Base-by-base conservation (phyloP, 2,797 vertebrate genomes). In the Notolabrus celidotus region DNA sequence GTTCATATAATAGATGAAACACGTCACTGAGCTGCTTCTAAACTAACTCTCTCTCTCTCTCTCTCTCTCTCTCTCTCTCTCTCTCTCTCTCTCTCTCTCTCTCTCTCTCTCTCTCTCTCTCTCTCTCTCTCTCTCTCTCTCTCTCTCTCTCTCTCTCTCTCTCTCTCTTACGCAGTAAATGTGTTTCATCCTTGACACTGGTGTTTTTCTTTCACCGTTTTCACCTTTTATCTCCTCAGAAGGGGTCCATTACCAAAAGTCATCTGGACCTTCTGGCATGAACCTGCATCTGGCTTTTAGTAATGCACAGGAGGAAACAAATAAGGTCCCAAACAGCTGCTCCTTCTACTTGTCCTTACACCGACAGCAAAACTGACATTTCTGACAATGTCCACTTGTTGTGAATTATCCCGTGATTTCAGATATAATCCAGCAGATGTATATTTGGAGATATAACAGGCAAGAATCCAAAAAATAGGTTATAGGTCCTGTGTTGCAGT, bases 211-310 rank as follows among this genome's bases (percentile, higher is more conserved):
- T 33, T 27, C 5, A 50, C 2, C n/a, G n/a, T 14, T 65, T 71
- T 55, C 77, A 87, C 80, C 80, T 86, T 82, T 77, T 52, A 19
- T 59, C 71, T 78, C 57, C 65, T 74, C 66, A 78, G 33, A 54
- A 51, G 50, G 27, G 46, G n/a, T 52, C 34, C 36, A 29, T 20
- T 22, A 41, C 31, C 51, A 34, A 47, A 33, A 56, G 52, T 33
- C 76, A 79, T 80, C 41, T 74, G 60, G 50, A 53, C 1, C 52
- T 31, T 68, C 50, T 77, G 70, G 22, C 50, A 67, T 68, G 38
- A 85, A 77, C 53, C 22, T 73, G 22, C 51, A 70, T 22, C 69
- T 45, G 47, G 41, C 66, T 77, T 45, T 68, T 46, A 51, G 34
- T 23, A 38, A 23, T 64, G 14, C n/a, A 9, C 34, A 9, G 17